Evolutionary conservation across 1,140 invertebrate genomes (phyloP), one percentile per base, ranked within the genome.

Genomic region (Colletes gigas): DNA sequence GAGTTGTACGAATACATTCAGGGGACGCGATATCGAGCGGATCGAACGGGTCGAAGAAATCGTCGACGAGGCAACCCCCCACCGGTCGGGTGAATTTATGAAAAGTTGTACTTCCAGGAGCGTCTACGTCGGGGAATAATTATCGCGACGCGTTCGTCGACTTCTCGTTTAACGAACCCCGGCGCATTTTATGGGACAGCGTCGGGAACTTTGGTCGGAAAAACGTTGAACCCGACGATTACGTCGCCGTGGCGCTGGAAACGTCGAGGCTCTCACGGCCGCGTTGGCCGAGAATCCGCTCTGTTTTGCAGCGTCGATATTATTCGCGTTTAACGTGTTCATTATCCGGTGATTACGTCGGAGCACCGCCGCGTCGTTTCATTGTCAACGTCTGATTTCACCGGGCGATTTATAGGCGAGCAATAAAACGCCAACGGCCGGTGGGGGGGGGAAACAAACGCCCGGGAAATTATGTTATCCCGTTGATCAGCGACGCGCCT

Each of bases 11-110:
- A 81, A 80, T 76, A 81, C 79, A 81, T 84, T 83, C 68, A n/a
- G 57, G 70, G 30, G 75, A 60, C 66, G 65, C 78, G 54, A 77
- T 81, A 77, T 85, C 83, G 83, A 75, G n/a, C 83, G 74, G 30
- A 81, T 81, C 62, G 62, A 52, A 7, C 50, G 59, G 14, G 52
- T 59, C 21, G 52, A 44, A 44, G n/a, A 47, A 52, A 2, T 12
- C 12, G 59, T 63, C 30, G 68, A 55, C 50, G 57, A 14, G 41
- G 8, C 50, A 65, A 44, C 59, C n/a, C n/a, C n/a, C n/a, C n/a
- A n/a, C n/a, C 30, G 2, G 39, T n/a, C 19, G 50, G 50, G 63
- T 30, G 30, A 79, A 79, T 73, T 79, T 79, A 57, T 65, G 50
- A 47, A 55, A 72, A 44, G 57, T 21, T 15, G 50, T 44, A 44